Base-by-base conservation (phyloP, 1,140 invertebrate genomes). In the Geopemphigus sp. region DNA sequence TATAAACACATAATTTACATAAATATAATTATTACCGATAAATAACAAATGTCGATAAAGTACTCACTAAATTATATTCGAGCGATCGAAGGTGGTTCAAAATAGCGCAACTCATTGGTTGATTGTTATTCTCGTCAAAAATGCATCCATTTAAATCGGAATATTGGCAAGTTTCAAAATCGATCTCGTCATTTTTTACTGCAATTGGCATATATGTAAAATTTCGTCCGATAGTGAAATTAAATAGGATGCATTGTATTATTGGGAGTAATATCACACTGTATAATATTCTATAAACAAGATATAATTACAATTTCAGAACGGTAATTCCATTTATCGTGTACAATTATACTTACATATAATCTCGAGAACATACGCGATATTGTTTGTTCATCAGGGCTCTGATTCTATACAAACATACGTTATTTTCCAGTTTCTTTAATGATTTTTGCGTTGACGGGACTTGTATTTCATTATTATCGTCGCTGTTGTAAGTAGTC, bases 311-410 rank as follows among this genome's bases (percentile, higher is more conserved):
- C 32, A n/a, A 6, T 64, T 64, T 39, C 22, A 39, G 29, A n/a
- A 3, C n/a, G 14, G 5, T 0, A 22, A 14, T n/a, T 22, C 12
- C 12, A 1, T n/a, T n/a, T 39, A 61, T 17, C 11, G 22, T 6
- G 11, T 45, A 22, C 15, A 26, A 68, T 72, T 72, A 39, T 24
- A 78, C 74, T 26, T 14, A 78, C 74, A 61, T 8, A 29, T 78
- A 78, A 63, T 78, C 74, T 50, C 74, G 74, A 26, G 26, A 47
- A 5, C 74, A 78, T 26, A 78, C 57, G 0, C 22, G 74, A 14
- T 22, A 63, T 45, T 78, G 47, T 61, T 78, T 78, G 26, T 59
- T 78, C 24, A 63, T 5, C 24, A 78, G 24, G 0, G 74, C 74
- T 26, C 26, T 57, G 12, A 78, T 78, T 63, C 45, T 50, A 19